A percentile compares a stretch with the other conserved stretches of the same genome.
Conservation (phyloP, 1,140 invertebrate species). For the Brachionus angularis region DNA sequence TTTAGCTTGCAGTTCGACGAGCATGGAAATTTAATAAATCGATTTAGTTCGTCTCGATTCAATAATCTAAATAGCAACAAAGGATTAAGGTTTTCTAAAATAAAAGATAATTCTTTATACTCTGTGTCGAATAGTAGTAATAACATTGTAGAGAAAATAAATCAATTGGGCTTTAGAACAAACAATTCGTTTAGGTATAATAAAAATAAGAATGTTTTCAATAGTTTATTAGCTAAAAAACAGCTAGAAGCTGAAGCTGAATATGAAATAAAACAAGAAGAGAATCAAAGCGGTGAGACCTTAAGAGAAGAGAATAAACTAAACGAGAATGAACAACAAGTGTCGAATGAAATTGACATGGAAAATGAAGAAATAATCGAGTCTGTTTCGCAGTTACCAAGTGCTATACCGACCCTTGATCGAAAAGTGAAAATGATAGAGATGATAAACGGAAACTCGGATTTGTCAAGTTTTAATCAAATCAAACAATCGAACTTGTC, state of each 20-base stretch:
- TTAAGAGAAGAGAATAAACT: too few species aligned
- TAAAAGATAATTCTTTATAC: too few species aligned
- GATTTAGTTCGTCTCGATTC: background rate
- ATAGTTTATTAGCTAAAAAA: too few species aligned
- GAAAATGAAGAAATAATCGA: too few species aligned
- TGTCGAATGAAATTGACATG: constrained; percentile 4
- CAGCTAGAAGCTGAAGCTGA: too few species aligned
- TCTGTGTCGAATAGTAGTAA: background rate
- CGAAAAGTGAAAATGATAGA: constrained; percentile 29
- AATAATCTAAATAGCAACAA: too few species aligned
- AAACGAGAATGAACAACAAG: background rate
- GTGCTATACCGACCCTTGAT: too few species aligned
- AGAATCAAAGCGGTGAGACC: background rate
- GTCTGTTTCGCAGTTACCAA: too few species aligned
- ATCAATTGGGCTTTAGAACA: background rate
- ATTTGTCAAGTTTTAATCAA: background rate
- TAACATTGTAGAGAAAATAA: constrained; percentile 1
- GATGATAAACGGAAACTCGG: background rate
- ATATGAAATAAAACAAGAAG: too few species aligned
- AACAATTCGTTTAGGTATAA: constrained; percentile 13
- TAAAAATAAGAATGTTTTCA: too few species aligned
- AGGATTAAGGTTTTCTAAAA: background rate
- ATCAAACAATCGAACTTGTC: constrained; percentile 24
- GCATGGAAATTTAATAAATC: constrained; percentile 39
- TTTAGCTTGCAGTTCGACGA: constrained; percentile 1